Evolutionary conservation across 2,113 vertebrate genomes (phyloP).

Genomic region (Scomber scombrus): DNA sequence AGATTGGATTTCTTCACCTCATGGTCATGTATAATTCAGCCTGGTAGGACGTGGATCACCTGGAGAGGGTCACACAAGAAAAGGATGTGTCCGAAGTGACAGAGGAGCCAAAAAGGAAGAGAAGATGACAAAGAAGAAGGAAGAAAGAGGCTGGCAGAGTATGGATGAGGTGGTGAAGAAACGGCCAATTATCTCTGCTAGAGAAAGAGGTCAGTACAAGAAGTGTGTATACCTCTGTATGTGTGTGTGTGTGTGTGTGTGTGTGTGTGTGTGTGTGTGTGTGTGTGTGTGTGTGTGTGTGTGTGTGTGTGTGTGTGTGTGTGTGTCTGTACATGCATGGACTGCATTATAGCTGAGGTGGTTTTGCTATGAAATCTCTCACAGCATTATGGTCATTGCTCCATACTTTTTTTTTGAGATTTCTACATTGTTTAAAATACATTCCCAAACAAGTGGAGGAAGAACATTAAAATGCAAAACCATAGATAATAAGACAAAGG

Average conservation of each 20-base stretch:
- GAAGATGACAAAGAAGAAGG: neutral
- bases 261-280: slow-evolving; percentile 33
- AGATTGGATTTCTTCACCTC: slow-evolving; percentile 79
- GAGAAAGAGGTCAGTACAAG: slow-evolving; percentile 82
- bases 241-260: slow-evolving; percentile 33
- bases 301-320: slow-evolving; percentile 24
- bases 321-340: slow-evolving; percentile 52
- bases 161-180: slow-evolving; percentile 81
- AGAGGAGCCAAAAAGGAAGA: slow-evolving; percentile 30
- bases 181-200: slow-evolving; percentile 82
- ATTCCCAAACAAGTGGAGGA: slow-evolving; percentile 63
- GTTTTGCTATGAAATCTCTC: slow-evolving; percentile 45
- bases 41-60: slow-evolving; percentile 24
- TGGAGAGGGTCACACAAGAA: slow-evolving; percentile 40
- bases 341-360: slow-evolving; percentile 52
- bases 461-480: slow-evolving; percentile 68
- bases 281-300: slow-evolving; percentile 40
- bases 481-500: slow-evolving; percentile 73
- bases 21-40: slow-evolving; percentile 82
- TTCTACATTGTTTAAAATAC: slow-evolving; percentile 66
- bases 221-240: neutral
- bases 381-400: slow-evolving; percentile 39
- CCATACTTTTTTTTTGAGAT: slow-evolving; percentile 54
- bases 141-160: slow-evolving; percentile 10
- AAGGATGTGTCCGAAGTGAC: slow-evolving; percentile 55